phyloP scores from a whole-genome alignment of 2,888 invertebrate species.

The Cephus pygmeus region DNA sequence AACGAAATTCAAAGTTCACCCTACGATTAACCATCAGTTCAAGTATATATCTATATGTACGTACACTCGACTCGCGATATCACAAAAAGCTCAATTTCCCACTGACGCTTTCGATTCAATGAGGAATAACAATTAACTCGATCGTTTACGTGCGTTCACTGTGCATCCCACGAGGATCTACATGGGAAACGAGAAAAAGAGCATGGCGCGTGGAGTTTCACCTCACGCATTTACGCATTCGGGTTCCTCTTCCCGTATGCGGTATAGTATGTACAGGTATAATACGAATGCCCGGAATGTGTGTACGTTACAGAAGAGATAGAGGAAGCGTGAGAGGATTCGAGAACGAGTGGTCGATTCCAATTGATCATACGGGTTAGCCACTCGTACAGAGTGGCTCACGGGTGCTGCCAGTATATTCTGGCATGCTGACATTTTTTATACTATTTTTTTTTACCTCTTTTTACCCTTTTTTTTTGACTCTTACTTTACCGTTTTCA shows the following conservation, averaged over 20 bases:
- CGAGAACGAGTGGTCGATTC: slow-evolving; percentile 46
- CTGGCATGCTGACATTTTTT: neutral
- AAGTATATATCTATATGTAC: neutral
- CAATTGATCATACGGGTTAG: slow-evolving; percentile 51
- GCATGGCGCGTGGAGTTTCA: neutral
- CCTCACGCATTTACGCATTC: neutral
- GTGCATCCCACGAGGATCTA: neutral
- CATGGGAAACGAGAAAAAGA: neutral
- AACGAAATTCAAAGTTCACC: neutral
- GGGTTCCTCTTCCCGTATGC: slow-evolving; percentile 9
- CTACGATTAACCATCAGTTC: neutral
- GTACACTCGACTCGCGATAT: neutral
- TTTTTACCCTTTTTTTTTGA: neutral
- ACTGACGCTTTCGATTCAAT: slow-evolving; percentile 20
- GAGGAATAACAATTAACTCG: slow-evolving; percentile 55
- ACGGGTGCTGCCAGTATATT: slow-evolving; percentile 2
- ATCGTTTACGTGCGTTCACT: slow-evolving; percentile 39
- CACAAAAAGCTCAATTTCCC: neutral
- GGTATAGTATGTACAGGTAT: neutral
- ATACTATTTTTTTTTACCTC: neutral
- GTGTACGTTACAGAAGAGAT: neutral
- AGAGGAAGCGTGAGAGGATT: neutral
- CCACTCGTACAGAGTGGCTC: slow-evolving; percentile 5
- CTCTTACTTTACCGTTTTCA: slow-evolving; percentile 7
- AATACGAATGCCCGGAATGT: neutral